Evolutionary conservation across 2,888 invertebrate species (phyloP).

Genomic region (Stenichneumon culpator): DNA sequence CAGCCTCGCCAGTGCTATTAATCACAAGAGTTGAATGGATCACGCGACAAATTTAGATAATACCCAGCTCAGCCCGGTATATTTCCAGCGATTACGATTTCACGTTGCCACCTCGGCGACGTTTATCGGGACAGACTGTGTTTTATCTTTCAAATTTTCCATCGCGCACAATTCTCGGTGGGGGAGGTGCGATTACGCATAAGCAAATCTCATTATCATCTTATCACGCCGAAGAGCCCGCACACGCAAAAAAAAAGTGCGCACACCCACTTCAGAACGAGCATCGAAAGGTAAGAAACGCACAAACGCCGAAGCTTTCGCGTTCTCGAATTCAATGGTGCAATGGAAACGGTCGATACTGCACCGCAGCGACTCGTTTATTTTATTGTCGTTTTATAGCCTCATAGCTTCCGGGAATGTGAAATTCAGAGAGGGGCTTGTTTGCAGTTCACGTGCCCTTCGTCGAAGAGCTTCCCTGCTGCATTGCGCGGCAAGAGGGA

Average conservation of each 20-base stretch:
- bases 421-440: neutral
- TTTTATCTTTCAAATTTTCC: conserved; percentile 78
- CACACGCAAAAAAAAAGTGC: neutral
- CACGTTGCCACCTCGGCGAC: conserved; percentile 28
- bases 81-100: conserved; percentile 66
- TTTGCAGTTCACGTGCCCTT: neutral
- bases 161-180: conserved; percentile 47
- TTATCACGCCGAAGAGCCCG: conserved; percentile 2
- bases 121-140: conserved; percentile 41
- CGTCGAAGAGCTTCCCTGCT: neutral
- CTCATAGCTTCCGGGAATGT: neutral
- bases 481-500: neutral
- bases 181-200: conserved; percentile 11
- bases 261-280: conserved; percentile 13
- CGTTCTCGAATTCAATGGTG: neutral
- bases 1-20: conserved; percentile 20
- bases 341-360: too few relatives aligned
- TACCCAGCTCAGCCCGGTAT: conserved; percentile 47
- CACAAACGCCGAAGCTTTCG: neutral
- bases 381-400: too few relatives aligned
- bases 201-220: conserved; percentile 67
- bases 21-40: conserved; percentile 54
- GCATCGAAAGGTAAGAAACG: neutral
- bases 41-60: conserved; percentile 55
- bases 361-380: too few relatives aligned